Percentiles rank a stretch among this genome's conserved stretches.
phyloP scores from a whole-genome alignment of 2,888 invertebrate genomes.

The Noctua janthina region DNA sequence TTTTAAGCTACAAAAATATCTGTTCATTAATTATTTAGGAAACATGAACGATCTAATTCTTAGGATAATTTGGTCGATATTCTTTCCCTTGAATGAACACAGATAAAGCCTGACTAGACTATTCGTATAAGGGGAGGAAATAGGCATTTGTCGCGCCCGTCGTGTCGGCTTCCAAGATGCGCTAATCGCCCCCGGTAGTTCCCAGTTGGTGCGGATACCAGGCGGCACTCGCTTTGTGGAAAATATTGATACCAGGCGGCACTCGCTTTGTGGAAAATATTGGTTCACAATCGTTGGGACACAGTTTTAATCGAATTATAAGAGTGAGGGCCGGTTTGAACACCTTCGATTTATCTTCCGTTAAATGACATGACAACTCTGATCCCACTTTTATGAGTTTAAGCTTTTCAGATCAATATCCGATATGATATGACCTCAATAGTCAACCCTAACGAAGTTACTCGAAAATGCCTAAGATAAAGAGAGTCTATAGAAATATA shows the following conservation, averaged over 20 bases:
- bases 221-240: conserved; percentile 17
- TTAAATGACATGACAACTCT: background rate
- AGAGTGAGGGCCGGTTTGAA: background rate
- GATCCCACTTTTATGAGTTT: background rate
- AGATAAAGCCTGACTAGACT: conserved; percentile 26
- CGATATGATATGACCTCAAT: background rate
- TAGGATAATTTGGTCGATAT: conserved; percentile 7
- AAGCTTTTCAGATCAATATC: background rate
- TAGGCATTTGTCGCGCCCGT: conserved; percentile 32
- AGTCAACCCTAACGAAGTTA: background rate
- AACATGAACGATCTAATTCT: background rate
- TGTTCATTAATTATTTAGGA: background rate
- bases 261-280: conserved; percentile 25
- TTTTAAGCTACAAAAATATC: background rate
- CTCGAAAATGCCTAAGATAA: background rate
- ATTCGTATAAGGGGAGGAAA: conserved; percentile 42
- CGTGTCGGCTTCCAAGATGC: conserved; percentile 13
- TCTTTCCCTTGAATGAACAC: conserved; percentile 10
- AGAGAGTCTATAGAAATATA: background rate
- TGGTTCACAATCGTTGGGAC: background rate
- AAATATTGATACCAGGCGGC: conserved; percentile 10
- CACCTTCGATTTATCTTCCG: no score
- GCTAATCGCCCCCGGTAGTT: conserved; percentile 34
- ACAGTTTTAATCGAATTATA: conserved; percentile 9
- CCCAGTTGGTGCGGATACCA: conserved; percentile 23